Base-by-base conservation (phyloP, 2,888 invertebrate genomes). In the Lepas anatifera region DNA sequence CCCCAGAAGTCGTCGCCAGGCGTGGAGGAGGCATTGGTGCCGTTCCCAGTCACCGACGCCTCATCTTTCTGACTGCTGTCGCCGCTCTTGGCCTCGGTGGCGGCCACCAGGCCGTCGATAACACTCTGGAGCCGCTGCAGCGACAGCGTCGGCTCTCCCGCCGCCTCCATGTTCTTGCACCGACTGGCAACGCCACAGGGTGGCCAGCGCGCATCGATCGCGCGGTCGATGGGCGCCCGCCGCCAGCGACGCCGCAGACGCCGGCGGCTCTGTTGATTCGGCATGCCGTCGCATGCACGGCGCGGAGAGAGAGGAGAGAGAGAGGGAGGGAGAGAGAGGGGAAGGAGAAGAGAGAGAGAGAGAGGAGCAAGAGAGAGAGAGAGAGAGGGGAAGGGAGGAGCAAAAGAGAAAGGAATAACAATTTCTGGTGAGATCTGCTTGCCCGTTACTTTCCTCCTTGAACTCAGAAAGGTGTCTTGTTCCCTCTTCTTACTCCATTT, bases 1-100 rank as follows among this genome's bases (percentile, higher is more conserved):
- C 75, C 72, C 77, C 77, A 77, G 73, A 76, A 77, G 74, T 77
- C 77, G 41, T 71, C 70, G 66, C 68, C 68, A 52, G 68, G 25
- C 10, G 16, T 11, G 58, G 58, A 18, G 16, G 52, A 11, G 2
- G 52, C 25, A 29, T 16, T n/a, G 52, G 52, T 11, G 29, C 16
- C 29, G 29, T 27, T 6, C 25, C 10, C 25, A 27, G 50, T 10
- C 13, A 18, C 18, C 4, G 52, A 18, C 16, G n/a, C 35, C n/a
- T n/a, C n/a, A n/a, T n/a, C n/a, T n/a, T n/a, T n/a, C n/a, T n/a
- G n/a, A n/a, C n/a, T n/a, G 32, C 22, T 6, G 8, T 18, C 22
- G 27, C 27, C 27, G 27, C 25, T 22, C 35, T 32, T 4, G 18
- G 39, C 41, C 25, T 27, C 67, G 41, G 41, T 41, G 67, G 41